These are phyloP conservation scores for Tribolium castaneum DNA, from an alignment of 1,140 invertebrate species.

Conservation along the genomic window DNA sequence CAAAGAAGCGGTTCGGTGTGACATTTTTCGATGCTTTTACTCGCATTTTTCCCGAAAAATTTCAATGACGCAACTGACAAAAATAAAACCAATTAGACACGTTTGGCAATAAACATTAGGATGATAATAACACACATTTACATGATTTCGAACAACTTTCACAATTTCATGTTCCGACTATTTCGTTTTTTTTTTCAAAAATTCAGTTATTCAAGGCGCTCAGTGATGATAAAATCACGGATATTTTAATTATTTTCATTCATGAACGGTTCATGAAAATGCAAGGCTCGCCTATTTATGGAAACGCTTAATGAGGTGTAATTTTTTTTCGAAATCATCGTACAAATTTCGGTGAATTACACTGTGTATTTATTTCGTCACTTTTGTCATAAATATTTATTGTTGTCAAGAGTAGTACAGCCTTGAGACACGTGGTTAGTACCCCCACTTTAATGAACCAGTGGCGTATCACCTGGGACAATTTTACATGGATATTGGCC, in stretches of 20 bases:
- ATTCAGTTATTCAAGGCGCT: conserved; percentile 5
- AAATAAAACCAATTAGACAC: background rate
- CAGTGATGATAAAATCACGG: background rate
- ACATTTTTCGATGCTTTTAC: background rate
- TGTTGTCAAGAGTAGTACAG: conserved; percentile 11
- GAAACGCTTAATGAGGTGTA: background rate
- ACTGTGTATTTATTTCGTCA: conserved; percentile 28
- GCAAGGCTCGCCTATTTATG: background rate
- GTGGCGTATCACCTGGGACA: background rate
- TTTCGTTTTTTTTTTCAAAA: conserved; percentile 13
- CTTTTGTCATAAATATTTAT: conserved; percentile 25
- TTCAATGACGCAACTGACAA: background rate
- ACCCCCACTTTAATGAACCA: background rate
- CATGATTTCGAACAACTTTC: conserved; percentile 9
- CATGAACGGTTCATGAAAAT: conserved; percentile 12
- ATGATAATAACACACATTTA: background rate
- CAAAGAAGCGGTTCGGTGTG: background rate
- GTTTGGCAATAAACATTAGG: background rate
- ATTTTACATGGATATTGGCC: too few relatives aligned
- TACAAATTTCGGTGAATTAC: background rate
- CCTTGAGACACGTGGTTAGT: conserved; percentile 15
- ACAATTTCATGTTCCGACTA: background rate
- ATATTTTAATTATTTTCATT: conserved; percentile 21
- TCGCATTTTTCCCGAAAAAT: background rate
- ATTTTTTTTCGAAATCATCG: background rate